Base-by-base conservation (phyloP, 2,797 vertebrate genomes). In the Melanotaenia pygmaea region DNA sequence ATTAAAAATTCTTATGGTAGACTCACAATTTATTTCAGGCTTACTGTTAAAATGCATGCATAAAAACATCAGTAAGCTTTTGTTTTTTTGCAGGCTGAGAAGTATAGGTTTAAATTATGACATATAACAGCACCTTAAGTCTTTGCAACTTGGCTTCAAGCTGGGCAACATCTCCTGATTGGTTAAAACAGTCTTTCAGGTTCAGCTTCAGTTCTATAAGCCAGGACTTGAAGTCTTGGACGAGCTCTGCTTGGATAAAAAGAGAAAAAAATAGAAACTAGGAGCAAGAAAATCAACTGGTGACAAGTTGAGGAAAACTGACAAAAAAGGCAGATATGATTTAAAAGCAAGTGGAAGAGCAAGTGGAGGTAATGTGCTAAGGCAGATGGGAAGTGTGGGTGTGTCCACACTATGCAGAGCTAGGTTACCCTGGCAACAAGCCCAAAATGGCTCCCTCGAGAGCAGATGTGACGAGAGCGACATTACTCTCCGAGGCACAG, bases 221-320 rank as follows among this genome's bases (percentile, higher is more conserved):
- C 97, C 96, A 98, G 43, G 92, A 92, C 70, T 96, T 95, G 82
- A 99, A 99, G 82, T 93, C 94, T 82, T 94, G 93, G 85, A 97
- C 92, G 13, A 96, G 94, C 57, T 95, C 98, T 99, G 93, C 70
- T 70, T 74, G 18, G 65, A 90, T 63, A 64, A 70, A 85, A 30
- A 80, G 10, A 62, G 79, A 79, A 57, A 77, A 69, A 43, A 14
- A 61, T 26, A 45, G 28, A 6, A 60, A 16, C 53, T 35, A 32
- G 68, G 74, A 47, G 5, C 57, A 59, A 51, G 59, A 9, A 3
- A 62, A 26, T 57, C 11, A 54, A 13, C 11, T 3, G 24, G 2
- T 22, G 18, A 65, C 28, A 75, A 56, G 67, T 62, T 71, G 22
- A 74, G 40, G 45, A 47, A 62, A 67, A 61, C 43, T 6, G n/a